Base-by-base conservation (phyloP, 2,888 invertebrate genomes). In the Bimastos eiseni region DNA sequence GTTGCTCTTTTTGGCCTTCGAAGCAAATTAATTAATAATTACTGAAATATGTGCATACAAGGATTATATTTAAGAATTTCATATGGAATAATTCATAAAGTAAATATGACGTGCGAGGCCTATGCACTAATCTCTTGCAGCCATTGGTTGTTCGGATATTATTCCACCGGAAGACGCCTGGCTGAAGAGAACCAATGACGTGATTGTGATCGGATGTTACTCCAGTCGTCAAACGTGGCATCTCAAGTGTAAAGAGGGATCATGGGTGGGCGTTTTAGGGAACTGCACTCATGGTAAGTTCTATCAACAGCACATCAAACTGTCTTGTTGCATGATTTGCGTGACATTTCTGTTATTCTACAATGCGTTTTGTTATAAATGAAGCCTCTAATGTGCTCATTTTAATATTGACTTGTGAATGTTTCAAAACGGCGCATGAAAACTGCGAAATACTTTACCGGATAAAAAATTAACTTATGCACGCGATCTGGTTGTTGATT, bases 101-200 rank as follows among this genome's bases (percentile, higher is more conserved):
- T n/a, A n/a, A n/a, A n/a, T n/a, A n/a, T n/a, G n/a, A n/a, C n/a
- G n/a, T n/a, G n/a, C n/a, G n/a, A n/a, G n/a, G n/a, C n/a, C n/a
- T n/a, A n/a, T 49, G 11, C n/a, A n/a, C 70, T 70, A n/a, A 6
- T 70, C 30, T n/a, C 30, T 70, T 70, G 70, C 30, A 91, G 91
- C 88, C 6, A 88, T 83, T 19, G 91, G 91, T 86, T 91, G 91
- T 90, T 49, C 86, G n/a, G 90, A 91, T 70, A 90, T 91, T 0
- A 88, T 90, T 90, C 91, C 90, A 33, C 90, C 83, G n/a, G 91
- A 86, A n/a, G 91, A 91, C 44, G 33, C 88, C 30, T 91, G 90
- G 90, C 24, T 91, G 49, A 91, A 88, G 70, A 36, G 91, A 49
- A 55, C 15, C 24, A 70, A 89, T 37, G 90, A 90, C 24, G 90